Percentiles rank a stretch among this genome's conserved stretches.
These are phyloP conservation scores for Teleiodes luculella DNA, from an alignment of 2,888 invertebrate genomes.

Conservation along the genomic window DNA sequence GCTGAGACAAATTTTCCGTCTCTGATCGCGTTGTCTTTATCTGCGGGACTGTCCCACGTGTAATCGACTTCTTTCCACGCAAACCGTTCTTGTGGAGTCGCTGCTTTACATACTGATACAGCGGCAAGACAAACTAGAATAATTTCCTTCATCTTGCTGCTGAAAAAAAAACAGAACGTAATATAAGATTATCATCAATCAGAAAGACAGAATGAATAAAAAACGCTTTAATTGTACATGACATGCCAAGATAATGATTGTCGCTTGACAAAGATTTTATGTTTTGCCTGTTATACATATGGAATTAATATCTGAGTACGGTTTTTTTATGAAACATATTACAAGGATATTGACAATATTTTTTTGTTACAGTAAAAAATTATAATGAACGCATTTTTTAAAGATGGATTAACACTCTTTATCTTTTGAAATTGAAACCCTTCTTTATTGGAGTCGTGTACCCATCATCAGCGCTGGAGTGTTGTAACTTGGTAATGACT, in stretches of 20 bases:
- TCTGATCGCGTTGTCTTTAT: constrained; percentile 79
- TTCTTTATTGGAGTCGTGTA: constrained; percentile 11
- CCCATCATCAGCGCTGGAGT: constrained; percentile 27
- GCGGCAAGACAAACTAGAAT: constrained; percentile 45
- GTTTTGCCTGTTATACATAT: too few relatives aligned
- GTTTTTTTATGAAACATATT: too few relatives aligned
- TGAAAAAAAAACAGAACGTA: constrained; percentile 31
- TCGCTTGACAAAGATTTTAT: too few relatives aligned
- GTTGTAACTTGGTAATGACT: constrained; percentile 64
- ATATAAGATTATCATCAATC: not conserved
- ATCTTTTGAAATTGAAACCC: constrained; percentile 6
- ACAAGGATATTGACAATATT: too few relatives aligned
- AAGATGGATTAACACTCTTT: not conserved
- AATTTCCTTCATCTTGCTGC: constrained; percentile 47
- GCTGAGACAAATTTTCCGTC: constrained; percentile 79
- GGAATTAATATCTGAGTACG: too few relatives aligned
- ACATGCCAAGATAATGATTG: not conserved
- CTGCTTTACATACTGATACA: constrained; percentile 51
- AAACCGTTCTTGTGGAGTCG: constrained; percentile 80
- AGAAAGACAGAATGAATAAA: not conserved
- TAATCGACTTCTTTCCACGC: constrained; percentile 84
- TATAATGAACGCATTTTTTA: too few relatives aligned
- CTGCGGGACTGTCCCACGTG: constrained; percentile 81
- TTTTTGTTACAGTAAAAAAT: too few relatives aligned
- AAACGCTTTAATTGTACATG: not conserved